Evolutionary conservation across 2,113 vertebrate species (phyloP).

Genomic region (Clarias gariepinus): DNA sequence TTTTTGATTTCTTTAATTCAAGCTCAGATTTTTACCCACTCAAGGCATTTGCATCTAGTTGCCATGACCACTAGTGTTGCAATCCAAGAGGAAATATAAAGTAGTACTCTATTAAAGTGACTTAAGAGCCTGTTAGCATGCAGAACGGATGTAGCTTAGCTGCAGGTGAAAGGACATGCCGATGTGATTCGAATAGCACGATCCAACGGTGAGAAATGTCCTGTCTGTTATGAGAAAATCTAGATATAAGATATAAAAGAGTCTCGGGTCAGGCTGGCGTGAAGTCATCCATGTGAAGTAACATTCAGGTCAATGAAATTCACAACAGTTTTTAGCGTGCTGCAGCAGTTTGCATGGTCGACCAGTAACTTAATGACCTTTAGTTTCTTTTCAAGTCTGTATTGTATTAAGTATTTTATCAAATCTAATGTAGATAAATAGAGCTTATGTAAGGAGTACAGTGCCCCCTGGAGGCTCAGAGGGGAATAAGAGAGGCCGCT

Average conservation of each 20-base stretch:
- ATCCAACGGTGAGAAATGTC: background rate
- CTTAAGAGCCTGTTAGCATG: conserved; percentile 39
- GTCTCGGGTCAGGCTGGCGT: background rate
- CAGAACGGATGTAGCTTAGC: background rate
- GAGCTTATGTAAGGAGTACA: background rate
- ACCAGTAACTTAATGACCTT: background rate
- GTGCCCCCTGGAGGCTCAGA: background rate
- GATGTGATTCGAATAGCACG: background rate
- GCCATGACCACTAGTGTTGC: conserved; percentile 45
- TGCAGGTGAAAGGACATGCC: background rate
- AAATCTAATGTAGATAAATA: background rate
- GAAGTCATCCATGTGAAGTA: background rate
- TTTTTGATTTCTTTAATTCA: background rate
- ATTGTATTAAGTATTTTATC: background rate
- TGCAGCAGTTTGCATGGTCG: background rate
- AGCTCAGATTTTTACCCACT: background rate
- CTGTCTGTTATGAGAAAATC: background rate
- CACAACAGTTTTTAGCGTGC: background rate
- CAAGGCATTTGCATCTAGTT: conserved; percentile 31
- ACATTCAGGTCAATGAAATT: background rate
- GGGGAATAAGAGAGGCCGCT: background rate
- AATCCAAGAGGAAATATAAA: conserved; percentile 8
- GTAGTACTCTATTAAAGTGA: conserved; percentile 35
- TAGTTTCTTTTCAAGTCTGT: background rate
- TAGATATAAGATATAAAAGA: background rate